Evolutionary conservation across 1,140 invertebrate genomes (phyloP), one percentile per base, ranked within the genome.

Genomic region (Helicoverpa armigera): DNA sequence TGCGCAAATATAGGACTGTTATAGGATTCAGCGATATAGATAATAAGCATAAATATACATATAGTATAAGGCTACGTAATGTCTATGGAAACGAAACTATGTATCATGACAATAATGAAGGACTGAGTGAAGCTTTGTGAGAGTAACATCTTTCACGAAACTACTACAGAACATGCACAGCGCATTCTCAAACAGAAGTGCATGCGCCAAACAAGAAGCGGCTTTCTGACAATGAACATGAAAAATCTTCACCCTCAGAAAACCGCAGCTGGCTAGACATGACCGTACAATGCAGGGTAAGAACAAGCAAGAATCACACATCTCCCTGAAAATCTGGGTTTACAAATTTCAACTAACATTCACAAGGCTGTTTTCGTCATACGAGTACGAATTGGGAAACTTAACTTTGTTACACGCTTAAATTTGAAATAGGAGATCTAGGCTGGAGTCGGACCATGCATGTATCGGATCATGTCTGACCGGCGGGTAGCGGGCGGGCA

Each of bases 41-140:
- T 72, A 69, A 72, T 60, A 77, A 77, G 74, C 73, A 54, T 58
- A 77, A 29, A 81, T 84, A 80, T 56, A 74, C 61, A 74, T 79
- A 74, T 78, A 79, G 29, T 78, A 80, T 50, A 79, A 74, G 50
- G 73, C 70, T 58, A 61, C 35, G 60, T 77, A 70, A 79, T 67
- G 61, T 70, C 56, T 72, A 80, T 82, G 80, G 60, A 70, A 63
- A 79, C 63, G 83, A 72, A 75, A 43, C 72, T 67, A 83, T 83
- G 78, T 81, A 84, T 69, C 74, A 85, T 82, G 82, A 60, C 56
- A 81, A 35, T 61, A 69, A 79, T 80, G 69, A 80, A 79, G 61
- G 69, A 80, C 23, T 74, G 74, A 79, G 83, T 77, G 53, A 86
- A 86, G 85, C 85, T 60, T 14, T 79, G 73, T 76, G 63, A 83